Evolutionary conservation across 2,113 vertebrate genomes (phyloP).

Genomic region (Tachysurus fulvidraco): DNA sequence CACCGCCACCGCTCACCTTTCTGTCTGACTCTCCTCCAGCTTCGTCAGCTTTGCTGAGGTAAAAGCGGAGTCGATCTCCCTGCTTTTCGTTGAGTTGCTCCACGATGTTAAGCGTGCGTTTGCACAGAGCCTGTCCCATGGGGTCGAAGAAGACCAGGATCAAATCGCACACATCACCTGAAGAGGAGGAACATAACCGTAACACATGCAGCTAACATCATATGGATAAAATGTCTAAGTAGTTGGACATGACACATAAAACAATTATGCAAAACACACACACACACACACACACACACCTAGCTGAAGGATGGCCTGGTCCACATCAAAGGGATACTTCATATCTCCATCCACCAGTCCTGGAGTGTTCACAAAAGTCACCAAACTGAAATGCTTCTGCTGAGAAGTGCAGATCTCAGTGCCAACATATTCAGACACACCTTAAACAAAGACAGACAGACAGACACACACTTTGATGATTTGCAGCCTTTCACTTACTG

Average conservation of each 20-base stretch:
- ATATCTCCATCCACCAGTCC: constrained; percentile 82
- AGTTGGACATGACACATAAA: neutral
- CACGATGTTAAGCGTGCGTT: constrained; percentile 78
- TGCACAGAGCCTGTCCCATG: constrained; percentile 79
- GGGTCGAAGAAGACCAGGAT: constrained; percentile 81
- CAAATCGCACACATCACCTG: constrained; percentile 79
- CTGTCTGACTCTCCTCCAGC: constrained; percentile 74
- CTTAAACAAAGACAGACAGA: constrained; percentile 54
- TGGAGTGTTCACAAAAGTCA: constrained; percentile 82
- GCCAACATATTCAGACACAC: constrained; percentile 78
- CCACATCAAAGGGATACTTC: constrained; percentile 85
- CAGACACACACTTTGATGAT: neutral
- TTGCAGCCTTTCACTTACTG: neutral
- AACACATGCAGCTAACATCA: neutral
- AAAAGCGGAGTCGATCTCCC: constrained; percentile 75
- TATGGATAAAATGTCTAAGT: neutral
- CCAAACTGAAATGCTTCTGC: constrained; percentile 80
- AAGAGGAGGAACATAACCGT: constrained; percentile 19
- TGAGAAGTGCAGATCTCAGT: constrained; percentile 82
- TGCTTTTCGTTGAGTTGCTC: constrained; percentile 75
- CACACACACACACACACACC: constrained; percentile 65
- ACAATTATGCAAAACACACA: constrained; percentile 67
- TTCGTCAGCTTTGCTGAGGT: constrained; percentile 79
- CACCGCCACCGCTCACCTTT: constrained; percentile 62
- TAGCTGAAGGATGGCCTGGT: constrained; percentile 78